These are phyloP conservation scores for Oxyteleia sp. DNA, from an alignment of 2,888 invertebrate genomes.

Conservation along the genomic window DNA sequence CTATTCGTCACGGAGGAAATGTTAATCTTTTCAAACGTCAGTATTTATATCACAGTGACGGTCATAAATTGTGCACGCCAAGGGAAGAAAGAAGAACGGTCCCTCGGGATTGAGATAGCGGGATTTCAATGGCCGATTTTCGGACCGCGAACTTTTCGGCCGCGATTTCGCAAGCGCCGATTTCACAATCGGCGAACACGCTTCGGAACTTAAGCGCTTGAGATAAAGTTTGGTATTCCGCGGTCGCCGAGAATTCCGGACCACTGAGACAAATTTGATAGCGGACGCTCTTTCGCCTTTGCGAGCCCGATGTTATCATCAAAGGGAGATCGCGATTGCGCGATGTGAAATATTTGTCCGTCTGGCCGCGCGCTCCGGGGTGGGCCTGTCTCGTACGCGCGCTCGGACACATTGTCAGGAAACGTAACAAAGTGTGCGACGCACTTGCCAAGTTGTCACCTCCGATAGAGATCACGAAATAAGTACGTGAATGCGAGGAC, in stretches of 20 bases:
- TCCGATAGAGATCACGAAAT: conserved; percentile 62
- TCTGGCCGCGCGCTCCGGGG: conserved; percentile 39
- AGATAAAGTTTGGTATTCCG: conserved; percentile 22
- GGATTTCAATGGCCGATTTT: conserved; percentile 4
- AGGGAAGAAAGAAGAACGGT: too few species aligned
- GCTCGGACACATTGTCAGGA: conserved; percentile 50
- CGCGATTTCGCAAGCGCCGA: conserved; percentile 10
- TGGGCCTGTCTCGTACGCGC: conserved; percentile 59
- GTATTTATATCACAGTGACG: conserved; percentile 39
- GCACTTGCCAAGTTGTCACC: conserved; percentile 69
- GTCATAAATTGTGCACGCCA: conserved; percentile 26
- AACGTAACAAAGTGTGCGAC: conserved; percentile 66
- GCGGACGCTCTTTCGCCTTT: background rate
- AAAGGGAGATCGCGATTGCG: conserved; percentile 29
- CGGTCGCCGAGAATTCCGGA: background rate
- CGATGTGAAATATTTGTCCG: conserved; percentile 57
- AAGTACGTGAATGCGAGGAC: conserved; percentile 29
- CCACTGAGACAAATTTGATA: conserved; percentile 14
- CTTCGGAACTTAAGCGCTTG: conserved; percentile 7
- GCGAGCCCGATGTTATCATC: conserved; percentile 24
- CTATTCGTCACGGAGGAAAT: conserved; percentile 12
- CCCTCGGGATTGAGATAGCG: conserved; percentile 3
- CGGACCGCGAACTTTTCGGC: background rate
- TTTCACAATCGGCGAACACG: conserved; percentile 33
- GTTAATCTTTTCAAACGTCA: conserved; percentile 31